phyloP scores from a whole-genome alignment of 35 echinoderm and acorn worm species.

The Ophiothrix spiculata region DNA sequence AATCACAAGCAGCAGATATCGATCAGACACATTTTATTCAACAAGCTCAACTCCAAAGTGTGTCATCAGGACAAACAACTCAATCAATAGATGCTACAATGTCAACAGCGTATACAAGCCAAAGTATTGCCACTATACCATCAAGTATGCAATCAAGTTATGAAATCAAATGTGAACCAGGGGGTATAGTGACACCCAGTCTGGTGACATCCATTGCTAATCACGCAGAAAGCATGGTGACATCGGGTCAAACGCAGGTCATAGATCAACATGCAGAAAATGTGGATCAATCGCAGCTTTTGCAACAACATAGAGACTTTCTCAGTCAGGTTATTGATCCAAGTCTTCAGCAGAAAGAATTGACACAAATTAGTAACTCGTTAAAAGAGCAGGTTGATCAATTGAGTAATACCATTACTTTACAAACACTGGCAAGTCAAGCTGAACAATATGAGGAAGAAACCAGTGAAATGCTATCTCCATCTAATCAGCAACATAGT shows the following conservation, averaged over 20 bases:
- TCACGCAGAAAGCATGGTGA: no score
- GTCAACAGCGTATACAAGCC: not conserved
- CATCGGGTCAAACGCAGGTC: slow-evolving; percentile 1
- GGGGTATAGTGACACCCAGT: no score
- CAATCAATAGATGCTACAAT: not conserved
- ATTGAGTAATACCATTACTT: not conserved
- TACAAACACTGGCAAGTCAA: not conserved
- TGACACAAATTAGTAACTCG: not conserved
- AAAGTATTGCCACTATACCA: not conserved
- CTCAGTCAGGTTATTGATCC: not conserved
- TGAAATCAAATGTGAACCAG: slow-evolving; percentile 4
- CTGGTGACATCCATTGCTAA: no score
- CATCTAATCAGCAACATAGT: not conserved
- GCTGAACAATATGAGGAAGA: not conserved
- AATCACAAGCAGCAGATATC: not conserved
- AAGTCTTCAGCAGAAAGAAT: not conserved
- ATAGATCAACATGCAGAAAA: no score
- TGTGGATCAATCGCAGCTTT: no score
- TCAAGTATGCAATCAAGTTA: not conserved
- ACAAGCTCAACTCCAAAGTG: not conserved
- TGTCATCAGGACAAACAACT: slow-evolving; percentile 7
- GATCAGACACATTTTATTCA: not conserved
- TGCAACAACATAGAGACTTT: not conserved
- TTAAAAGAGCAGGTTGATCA: not conserved
- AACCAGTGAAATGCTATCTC: not conserved